These are phyloP conservation scores for Drosophila seguyi DNA, from an alignment of 1,140 invertebrate species.

Conservation along the genomic window DNA sequence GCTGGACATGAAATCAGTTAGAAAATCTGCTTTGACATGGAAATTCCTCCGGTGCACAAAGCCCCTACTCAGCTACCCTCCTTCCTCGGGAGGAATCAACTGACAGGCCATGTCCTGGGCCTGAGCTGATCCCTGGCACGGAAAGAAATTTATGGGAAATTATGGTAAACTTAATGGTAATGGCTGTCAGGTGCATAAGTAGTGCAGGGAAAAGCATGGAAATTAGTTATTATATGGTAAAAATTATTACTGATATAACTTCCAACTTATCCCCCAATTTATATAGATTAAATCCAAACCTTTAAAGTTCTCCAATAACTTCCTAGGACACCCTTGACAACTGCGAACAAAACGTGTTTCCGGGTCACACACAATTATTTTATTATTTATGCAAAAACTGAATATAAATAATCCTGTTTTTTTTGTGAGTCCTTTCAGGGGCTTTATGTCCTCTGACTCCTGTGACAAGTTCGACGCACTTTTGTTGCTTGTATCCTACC, in stretches of 20 bases:
- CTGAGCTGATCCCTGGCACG: slow-evolving; percentile 31
- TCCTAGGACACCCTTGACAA: background rate
- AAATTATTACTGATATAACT: background rate
- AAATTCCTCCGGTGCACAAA: slow-evolving; percentile 54
- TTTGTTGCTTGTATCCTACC: slow-evolving; percentile 33
- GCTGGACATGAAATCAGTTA: slow-evolving; percentile 79
- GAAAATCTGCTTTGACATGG: slow-evolving; percentile 83
- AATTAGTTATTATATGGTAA: background rate
- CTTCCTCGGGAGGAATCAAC: slow-evolving; percentile 50
- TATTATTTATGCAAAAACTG: background rate
- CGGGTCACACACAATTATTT: slow-evolving; percentile 19
- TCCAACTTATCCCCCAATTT: too few relatives aligned
- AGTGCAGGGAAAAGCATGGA: background rate
- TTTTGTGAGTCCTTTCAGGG: slow-evolving; percentile 15
- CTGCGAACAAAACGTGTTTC: slow-evolving; percentile 1
- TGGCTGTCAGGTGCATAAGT: background rate
- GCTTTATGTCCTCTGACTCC: slow-evolving; percentile 39
- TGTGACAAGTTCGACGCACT: slow-evolving; percentile 69
- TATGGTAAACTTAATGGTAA: background rate
- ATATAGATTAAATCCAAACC: background rate
- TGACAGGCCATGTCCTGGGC: slow-evolving; percentile 49
- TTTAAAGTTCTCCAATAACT: background rate
- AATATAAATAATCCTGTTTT: slow-evolving; percentile 11
- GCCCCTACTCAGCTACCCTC: too few relatives aligned
- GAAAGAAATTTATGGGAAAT: slow-evolving; percentile 1